Conservation (phyloP, 2,888 invertebrate genomes). For the Drosophila lacicola region DNA sequence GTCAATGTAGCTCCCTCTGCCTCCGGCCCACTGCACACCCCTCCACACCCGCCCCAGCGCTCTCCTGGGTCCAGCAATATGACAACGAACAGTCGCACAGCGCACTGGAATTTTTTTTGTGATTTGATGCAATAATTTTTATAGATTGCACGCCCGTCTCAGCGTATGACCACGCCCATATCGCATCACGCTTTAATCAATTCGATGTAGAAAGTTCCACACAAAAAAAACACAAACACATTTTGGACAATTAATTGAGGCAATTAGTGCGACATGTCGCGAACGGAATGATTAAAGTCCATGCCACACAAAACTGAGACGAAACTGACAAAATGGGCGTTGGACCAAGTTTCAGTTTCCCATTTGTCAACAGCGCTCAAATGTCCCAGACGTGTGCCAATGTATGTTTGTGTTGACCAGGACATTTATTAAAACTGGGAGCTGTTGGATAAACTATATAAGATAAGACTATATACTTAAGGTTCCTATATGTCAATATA, state of each 20-base stretch:
- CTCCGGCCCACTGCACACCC: neutral
- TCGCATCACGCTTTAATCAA: conserved; percentile 44
- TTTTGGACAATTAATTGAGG: conserved; percentile 71
- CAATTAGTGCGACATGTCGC: conserved; percentile 75
- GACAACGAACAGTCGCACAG: conserved; percentile 11
- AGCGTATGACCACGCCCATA: conserved; percentile 26
- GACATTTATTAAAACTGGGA: neutral
- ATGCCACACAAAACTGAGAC: conserved; percentile 11
- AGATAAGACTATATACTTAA: neutral
- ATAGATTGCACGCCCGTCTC: conserved; percentile 20
- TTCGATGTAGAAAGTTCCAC: conserved; percentile 36
- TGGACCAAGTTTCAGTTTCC: conserved; percentile 27
- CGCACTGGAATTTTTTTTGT: conserved; percentile 17
- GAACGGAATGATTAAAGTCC: conserved; percentile 67
- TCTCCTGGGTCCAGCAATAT: conserved; percentile 7
- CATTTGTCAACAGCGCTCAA: conserved; percentile 29
- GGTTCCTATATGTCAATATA: too few relatives aligned
- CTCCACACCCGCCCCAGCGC: neutral
- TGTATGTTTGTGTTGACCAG: neutral
- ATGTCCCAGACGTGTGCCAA: conserved; percentile 1
- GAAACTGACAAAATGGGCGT: conserved; percentile 26
- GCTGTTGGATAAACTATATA: neutral
- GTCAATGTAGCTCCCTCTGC: conserved; percentile 22
- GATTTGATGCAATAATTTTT: conserved; percentile 51
- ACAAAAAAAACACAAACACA: conserved; percentile 17